Base-by-base conservation (phyloP, 2,113 vertebrate genomes). In the Vidua chalybeata region DNA sequence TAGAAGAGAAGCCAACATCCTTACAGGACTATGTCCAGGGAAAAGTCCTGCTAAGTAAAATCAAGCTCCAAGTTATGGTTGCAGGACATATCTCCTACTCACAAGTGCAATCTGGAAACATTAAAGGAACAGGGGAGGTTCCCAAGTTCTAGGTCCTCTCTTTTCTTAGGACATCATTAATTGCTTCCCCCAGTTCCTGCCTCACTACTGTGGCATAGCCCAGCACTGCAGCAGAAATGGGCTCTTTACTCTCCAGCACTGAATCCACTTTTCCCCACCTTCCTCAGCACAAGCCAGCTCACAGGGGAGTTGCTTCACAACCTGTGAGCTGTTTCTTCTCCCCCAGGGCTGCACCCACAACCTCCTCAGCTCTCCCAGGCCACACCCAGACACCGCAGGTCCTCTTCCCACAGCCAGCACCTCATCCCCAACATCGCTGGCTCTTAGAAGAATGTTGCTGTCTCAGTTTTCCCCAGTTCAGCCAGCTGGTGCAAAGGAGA, bases 391-490 rank as follows among this genome's bases (percentile, higher is more conserved):
- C 31, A 22, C 73, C 1, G 0, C 43, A 37, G 10, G 10, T 43
- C 66, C 39, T 90, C 31, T 69, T 89, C 86, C 83, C 91, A 96
- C 63, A 76, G 84, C 54, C 77, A 54, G 39, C 67, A 71, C 39
- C 64, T 41, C 41, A 77, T 4, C 4, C 26, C 75, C 51, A 28
- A 37, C 26, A 10, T 1, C 80, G 41, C 15, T 58, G 54, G 4
- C 31, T 43, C 52, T 55, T 17, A 15, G 72, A 88, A 73, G 28
- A 43, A 75, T 41, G 28, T 3, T 3, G 2, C 39, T 46, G 48
- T 4, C 79, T 63, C 63, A 18, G 22, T 55, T 61, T 45, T 10
- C 10, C 17, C 28, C 68, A 52, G 23, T 10, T 67, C 62, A 64
- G 35, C 20, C 45, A 74, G 62, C 7, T 35, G 8, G n/a, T 26